These are phyloP conservation scores for Nyctalus aviator DNA, from an alignment of 2,797 vertebrate species.

Conservation along the genomic window DNA sequence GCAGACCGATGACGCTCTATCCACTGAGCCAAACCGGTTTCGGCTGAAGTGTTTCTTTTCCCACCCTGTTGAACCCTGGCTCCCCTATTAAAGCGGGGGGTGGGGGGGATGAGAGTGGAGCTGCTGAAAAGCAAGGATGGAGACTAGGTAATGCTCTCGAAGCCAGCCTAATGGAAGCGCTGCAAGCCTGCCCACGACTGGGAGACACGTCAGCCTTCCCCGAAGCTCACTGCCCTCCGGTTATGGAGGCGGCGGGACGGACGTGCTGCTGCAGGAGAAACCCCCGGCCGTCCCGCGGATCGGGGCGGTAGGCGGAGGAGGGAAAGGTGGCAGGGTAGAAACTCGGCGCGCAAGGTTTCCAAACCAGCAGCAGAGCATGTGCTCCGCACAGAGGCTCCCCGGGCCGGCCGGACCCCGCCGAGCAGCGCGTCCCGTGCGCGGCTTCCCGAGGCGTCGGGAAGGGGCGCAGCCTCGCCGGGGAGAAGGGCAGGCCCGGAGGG, in stretches of 20 bases:
- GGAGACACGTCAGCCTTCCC: constrained; percentile 55
- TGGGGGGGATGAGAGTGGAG: not conserved
- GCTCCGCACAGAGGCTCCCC: not conserved
- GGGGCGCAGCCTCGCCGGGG: not conserved
- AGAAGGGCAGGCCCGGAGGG: not conserved
- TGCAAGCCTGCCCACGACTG: constrained; percentile 65
- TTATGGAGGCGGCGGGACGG: constrained; percentile 35
- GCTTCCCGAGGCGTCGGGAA: not conserved
- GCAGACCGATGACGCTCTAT: no score
- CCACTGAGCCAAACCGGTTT: no score
- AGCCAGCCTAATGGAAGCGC: constrained; percentile 13
- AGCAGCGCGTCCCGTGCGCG: rapidly evolving
- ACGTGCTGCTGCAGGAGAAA: not conserved
- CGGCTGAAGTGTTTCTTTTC: constrained; percentile 29
- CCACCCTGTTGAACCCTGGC: constrained; percentile 22
- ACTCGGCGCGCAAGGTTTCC: not conserved
- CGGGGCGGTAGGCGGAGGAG: not conserved
- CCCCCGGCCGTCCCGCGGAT: rapidly evolving
- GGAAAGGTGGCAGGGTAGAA: constrained; percentile 48
- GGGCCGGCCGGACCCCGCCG: no score
- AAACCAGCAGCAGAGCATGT: not conserved
- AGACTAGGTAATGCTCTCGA: constrained; percentile 28
- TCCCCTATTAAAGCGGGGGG: not conserved
- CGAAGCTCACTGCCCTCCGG: not conserved
- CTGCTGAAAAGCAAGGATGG: constrained; percentile 47